Evolutionary conservation across 2,113 vertebrate species (phyloP).

Genomic region (Pica pica): DNA sequence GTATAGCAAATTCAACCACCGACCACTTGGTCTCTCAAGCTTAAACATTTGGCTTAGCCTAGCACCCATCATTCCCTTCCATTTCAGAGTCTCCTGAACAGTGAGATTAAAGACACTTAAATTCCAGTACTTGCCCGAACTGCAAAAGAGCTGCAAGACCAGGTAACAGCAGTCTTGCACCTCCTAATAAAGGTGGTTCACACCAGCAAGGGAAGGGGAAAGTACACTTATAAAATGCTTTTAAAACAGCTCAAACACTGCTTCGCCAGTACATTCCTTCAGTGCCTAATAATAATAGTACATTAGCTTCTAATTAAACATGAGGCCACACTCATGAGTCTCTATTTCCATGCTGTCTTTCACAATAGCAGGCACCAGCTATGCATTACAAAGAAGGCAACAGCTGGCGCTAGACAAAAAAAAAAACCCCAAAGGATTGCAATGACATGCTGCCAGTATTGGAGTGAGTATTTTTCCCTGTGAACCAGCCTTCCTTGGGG

Average conservation of each 20-base stretch:
- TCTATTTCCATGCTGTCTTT: conserved; percentile 25
- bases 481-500: not conserved
- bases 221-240: conserved; percentile 20
- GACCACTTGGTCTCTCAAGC: not conserved
- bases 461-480: not conserved
- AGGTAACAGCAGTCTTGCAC: not conserved
- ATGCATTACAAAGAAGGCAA: not conserved
- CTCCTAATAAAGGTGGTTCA: not conserved
- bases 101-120: not conserved
- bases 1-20: not conserved
- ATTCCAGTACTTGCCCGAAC: not conserved
- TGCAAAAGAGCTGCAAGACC: not conserved
- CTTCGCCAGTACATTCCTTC: conserved; percentile 2
- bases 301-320: conserved; percentile 57
- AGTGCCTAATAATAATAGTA: conserved; percentile 21
- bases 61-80: not conserved
- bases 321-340: conserved; percentile 31
- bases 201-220: conserved; percentile 3
- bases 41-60: not conserved
- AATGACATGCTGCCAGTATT: not conserved
- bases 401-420: not conserved
- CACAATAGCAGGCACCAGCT: conserved; percentile 15
- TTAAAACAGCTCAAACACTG: conserved; percentile 1
- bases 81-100: not conserved
- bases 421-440: not conserved